Evolutionary conservation across 2,797 vertebrate species (phyloP), one percentile per base, ranked within the genome.

Genomic region (Lepidocolaptes lacrymiger): DNA sequence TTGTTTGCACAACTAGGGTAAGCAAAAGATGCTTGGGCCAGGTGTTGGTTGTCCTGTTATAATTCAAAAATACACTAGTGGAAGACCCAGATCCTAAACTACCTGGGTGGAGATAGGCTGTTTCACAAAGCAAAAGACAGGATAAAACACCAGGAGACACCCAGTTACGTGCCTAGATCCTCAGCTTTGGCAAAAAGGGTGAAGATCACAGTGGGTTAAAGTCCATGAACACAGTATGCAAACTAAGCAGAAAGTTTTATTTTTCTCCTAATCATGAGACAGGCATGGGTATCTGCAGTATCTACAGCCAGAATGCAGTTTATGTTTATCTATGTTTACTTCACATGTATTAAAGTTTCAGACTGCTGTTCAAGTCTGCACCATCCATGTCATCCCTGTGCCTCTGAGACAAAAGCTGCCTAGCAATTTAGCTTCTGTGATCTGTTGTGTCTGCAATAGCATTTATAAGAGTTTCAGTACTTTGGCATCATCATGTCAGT

Each of bases 351-450:
- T 69, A 13, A 82, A 83, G 52, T 52, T 82, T 88, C 48, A 48
- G 52, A 24, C 64, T 61, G 68, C 51, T 59, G 17, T 49, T 88
- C 44, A 67, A 52, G 34, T 49, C 56, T 83, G 28, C 4, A 4
- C 14, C 24, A 55, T 12, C 13, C 1, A 0, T 24, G 44, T 63
- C 69, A 74, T 55, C 15, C 49, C 43, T 1, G 1, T 7, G 22
- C 22, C 67, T 59, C 61, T 16, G 21, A 91, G 54, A 26, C 27
- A 88, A 83, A 95, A 85, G 37, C 30, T 62, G 79, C 41, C 1
- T 1, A 49, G 37, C 8, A 74, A 39, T 48, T 94, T 20, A 71
- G 23, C n/a, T 46, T 43, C 26, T 44, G 34, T 61, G 11, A 88
- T 51, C 56, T 77, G 26, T 49, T 64, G n/a, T 16, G 12, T 71